Percentiles rank a stretch among this genome's conserved stretches.
Evolutionary conservation across 2,113 vertebrate species (phyloP).

Genomic region (Catagonus wagneri): DNA sequence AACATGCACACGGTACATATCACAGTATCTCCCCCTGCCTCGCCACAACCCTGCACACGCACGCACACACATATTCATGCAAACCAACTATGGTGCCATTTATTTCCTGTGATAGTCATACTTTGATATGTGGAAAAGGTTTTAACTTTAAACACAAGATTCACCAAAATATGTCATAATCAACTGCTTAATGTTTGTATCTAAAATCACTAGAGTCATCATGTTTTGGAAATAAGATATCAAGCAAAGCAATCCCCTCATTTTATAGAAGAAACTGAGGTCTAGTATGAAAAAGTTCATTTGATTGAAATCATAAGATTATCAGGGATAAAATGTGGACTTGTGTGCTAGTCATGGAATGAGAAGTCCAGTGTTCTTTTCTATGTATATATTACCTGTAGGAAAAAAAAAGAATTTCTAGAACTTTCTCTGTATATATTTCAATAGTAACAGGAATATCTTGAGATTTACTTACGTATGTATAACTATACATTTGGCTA

Average conservation of each 20-base stretch:
- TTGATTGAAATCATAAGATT: background rate
- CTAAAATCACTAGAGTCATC: background rate
- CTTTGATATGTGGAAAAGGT: background rate
- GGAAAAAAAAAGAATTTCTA: background rate
- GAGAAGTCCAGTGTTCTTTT: background rate
- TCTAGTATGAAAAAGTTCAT: background rate
- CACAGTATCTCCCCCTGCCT: background rate
- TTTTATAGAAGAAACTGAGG: background rate
- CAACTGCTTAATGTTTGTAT: background rate
- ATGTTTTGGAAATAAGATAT: background rate
- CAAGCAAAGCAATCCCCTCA: background rate
- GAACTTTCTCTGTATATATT: background rate
- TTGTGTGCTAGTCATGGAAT: background rate
- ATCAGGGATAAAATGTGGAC: background rate
- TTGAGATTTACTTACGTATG: background rate
- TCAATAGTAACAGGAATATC: background rate
- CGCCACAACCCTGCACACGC: no score
- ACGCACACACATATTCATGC: background rate
- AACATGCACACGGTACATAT: background rate
- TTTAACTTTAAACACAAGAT: background rate
- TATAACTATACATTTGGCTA: background rate
- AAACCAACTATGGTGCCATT: background rate
- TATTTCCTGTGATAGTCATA: background rate
- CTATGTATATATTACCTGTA: background rate
- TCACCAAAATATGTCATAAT: background rate